Evolutionary conservation across 2,113 vertebrate species (phyloP), one percentile per base, ranked within the genome.

Genomic region (Calyptommatus sinebrachiatus): DNA sequence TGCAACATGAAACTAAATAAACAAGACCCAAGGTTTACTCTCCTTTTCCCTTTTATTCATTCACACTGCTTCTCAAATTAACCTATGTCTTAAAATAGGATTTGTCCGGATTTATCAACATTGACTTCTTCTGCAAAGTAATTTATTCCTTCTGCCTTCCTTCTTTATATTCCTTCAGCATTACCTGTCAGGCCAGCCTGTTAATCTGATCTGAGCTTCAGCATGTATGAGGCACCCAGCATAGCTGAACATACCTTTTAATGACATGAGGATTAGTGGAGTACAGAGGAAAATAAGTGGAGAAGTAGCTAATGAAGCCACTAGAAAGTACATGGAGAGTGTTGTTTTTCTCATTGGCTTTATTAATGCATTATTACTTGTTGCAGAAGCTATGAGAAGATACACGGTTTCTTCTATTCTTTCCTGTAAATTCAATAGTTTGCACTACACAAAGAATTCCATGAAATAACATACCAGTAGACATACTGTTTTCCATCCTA

Each of bases 51-150:
- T 67, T 70, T 88, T 74, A 71, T 0, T 41, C 18, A 84, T 60
- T 73, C 9, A 16, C 0, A 75, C 71, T 88, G 53, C n/a, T 61
- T 63, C 84, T 78, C 87, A 75, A 89, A 88, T 86, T 84, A 89
- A 79, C 53, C 70, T 60, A 0, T 0, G 48, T 88, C 76, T 85
- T 90, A 87, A 88, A 88, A 81, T 5, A 75, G 0, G 7, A 87
- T 88, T 88, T 86, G 75, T 63, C n/a, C 79, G 76, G 31, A 66
- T 89, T 89, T 90, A 78, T 75, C 62, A 71, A 70, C n/a, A 74
- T 71, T 87, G 69, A 85, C 53, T 81, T 80, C 5, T 63, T 29
- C 31, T 76, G 77, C 60, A 80, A 5, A 71, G 77, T 83, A 83
- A 77, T 41, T 62, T 1, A 65, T 83, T 85, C n/a, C 28, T 84